Evolutionary conservation across 1,140 invertebrate species (phyloP), one percentile per base, ranked within the genome.

Genomic region (Andrena cerasifolii): DNA sequence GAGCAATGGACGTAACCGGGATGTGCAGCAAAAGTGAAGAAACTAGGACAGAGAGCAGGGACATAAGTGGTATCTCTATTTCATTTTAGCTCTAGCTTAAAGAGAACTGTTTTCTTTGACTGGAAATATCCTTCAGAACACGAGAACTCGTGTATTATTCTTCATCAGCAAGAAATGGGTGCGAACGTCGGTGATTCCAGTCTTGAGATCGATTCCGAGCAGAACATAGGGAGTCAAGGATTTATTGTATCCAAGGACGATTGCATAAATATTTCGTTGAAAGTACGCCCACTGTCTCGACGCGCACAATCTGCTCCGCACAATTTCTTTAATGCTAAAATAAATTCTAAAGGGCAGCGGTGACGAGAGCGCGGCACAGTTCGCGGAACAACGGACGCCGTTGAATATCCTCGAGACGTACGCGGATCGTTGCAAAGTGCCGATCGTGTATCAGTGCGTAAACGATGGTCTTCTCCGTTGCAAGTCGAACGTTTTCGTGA

Each of bases 401-500:
- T 54, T 71, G 10, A 43, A 14, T 36, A 75, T 85, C 16, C 65
- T 85, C 6, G 79, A 84, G 6, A 66, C 53, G 1, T 85, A 81
- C 18, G 71, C 83, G 7, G 78, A 81, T 12, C 78, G 79, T 3
- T 85, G 83, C 43, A 53, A 75, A 3, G 28, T 54, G 28, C 8
- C 74, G 2, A 18, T 85, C 24, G 36, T 43, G 8, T 84, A 84
- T 1, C 49, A 82, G 10, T 47, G 51, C 14, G 53, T 54, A 14
- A 21, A 7, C 2, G 56, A 61, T 5, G 56, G 31, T 31, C 8
- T 36, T 0, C 45, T 53, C 43, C 56, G 75, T 14, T 16, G 43
- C 6, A 83, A 83, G 36, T 31, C 68, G 10, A 83, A 73, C 54
- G 16, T 59, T 2, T 61, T 43, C 12, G 80, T 83, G 31, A 83